Evolutionary conservation across 64 coral and sea anemone species (phyloP).

Genomic region (Montipora efflorescens): DNA sequence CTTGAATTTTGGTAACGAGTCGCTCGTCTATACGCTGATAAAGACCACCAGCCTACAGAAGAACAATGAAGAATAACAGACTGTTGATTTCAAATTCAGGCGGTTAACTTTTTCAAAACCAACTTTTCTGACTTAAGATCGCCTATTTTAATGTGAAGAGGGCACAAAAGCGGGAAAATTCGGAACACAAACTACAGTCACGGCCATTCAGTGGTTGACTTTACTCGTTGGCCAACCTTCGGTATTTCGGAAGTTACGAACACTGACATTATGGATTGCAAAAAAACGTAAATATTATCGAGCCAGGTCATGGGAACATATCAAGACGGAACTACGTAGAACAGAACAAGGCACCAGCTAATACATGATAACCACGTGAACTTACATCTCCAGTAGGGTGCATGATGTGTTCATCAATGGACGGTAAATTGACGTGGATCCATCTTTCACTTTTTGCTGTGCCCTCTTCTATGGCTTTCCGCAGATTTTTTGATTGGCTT

Average conservation of each 20-base stretch:
- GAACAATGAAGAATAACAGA: neutral
- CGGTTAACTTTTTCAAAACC: too few relatives aligned
- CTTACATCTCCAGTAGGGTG: conserved; percentile 40
- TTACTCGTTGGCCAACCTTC: too few relatives aligned
- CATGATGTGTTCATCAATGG: neutral
- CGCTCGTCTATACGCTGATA: conserved; percentile 27
- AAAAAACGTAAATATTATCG: neutral
- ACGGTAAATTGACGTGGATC: conserved; percentile 14
- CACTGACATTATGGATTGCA: neutral
- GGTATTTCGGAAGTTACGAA: too few relatives aligned
- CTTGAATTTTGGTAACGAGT: conserved; percentile 32
- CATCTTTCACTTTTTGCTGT: conserved; percentile 29
- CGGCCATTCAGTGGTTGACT: too few relatives aligned
- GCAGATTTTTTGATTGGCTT: conserved; percentile 31
- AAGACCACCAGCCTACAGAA: conserved; percentile 10
- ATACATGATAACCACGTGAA: too few relatives aligned
- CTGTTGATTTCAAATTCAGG: too few relatives aligned
- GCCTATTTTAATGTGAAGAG: too few relatives aligned
- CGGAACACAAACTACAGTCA: too few relatives aligned
- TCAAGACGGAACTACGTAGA: neutral
- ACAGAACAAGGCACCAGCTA: neutral
- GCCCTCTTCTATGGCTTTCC: neutral
- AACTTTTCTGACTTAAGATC: too few relatives aligned
- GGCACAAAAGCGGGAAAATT: too few relatives aligned
- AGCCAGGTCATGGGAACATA: neutral